Conservation (phyloP, 2,113 vertebrate species). For the Manacus vitellinus region DNA sequence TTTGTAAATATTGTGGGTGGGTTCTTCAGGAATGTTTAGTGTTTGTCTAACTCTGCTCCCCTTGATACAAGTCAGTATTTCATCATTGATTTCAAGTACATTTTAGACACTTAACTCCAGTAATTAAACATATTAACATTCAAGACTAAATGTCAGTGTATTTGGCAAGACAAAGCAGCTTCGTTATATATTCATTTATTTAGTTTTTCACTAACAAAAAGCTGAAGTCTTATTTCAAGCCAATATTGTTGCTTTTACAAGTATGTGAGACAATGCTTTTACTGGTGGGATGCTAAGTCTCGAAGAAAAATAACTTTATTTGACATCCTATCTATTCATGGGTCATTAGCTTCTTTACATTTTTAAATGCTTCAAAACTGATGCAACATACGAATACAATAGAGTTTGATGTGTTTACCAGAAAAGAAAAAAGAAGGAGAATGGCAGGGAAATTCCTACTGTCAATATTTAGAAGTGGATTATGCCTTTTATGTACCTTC, state of each 20-base stretch:
- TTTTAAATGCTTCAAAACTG: constrained; percentile 36
- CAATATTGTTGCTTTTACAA: neutral
- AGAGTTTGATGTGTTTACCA: constrained; percentile 50
- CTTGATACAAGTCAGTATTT: neutral
- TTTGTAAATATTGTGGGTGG: neutral
- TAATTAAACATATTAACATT: neutral
- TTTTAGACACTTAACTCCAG: neutral
- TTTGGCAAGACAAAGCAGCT: neutral
- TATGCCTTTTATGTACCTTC: constrained; percentile 20
- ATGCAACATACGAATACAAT: neutral
- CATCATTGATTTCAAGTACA: neutral
- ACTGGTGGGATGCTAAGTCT: neutral
- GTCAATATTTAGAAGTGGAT: constrained; percentile 46
- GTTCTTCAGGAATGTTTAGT: neutral
- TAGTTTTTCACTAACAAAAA: neutral
- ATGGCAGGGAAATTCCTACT: constrained; percentile 44
- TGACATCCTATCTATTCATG: neutral
- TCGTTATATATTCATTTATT: neutral
- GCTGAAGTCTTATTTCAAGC: neutral
- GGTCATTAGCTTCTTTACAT: constrained; percentile 11
- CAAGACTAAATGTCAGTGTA: neutral
- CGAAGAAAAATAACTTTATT: constrained; percentile 41
- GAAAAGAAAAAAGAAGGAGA: constrained; percentile 29
- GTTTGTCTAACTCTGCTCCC: neutral
- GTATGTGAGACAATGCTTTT: neutral